phyloP scores from a whole-genome alignment of 2,888 invertebrate genomes.

The Lasioglossum villosulum region DNA sequence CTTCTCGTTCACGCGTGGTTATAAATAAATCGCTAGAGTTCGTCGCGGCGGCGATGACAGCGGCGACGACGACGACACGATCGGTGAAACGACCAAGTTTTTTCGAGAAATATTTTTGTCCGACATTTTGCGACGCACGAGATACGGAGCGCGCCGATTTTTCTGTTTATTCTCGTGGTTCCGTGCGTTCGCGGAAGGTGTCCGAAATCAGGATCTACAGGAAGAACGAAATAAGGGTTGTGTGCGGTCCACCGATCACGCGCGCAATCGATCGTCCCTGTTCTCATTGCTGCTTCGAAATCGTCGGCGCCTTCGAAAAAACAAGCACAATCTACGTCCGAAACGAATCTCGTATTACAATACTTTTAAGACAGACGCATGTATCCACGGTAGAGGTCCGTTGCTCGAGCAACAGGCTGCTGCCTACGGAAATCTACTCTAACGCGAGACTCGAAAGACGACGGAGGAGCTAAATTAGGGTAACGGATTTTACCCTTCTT shows the following conservation, averaged over 20 bases:
- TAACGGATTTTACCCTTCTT: background rate
- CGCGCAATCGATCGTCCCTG: constrained; percentile 26
- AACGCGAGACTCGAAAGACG: background rate
- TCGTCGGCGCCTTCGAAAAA: constrained; percentile 9
- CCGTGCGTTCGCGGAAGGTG: background rate
- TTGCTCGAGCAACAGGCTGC: background rate
- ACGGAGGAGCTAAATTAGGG: background rate
- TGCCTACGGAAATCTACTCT: background rate
- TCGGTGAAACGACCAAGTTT: background rate
- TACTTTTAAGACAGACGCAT: background rate
- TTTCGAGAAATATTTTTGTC: background rate
- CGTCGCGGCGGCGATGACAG: constrained; percentile 14
- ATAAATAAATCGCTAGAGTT: constrained; percentile 3
- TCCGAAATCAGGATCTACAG: constrained; percentile 14
- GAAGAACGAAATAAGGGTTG: constrained; percentile 3
- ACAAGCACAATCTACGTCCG: constrained; percentile 11
- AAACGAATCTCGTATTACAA: background rate
- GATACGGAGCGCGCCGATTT: background rate
- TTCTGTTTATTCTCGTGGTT: background rate
- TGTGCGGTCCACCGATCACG: constrained; percentile 24
- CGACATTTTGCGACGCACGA: background rate
- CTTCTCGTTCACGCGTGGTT: background rate
- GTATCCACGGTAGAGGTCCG: background rate
- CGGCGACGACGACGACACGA: background rate
- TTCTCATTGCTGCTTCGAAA: background rate